Evolutionary conservation across 2,888 invertebrate species (phyloP).

Genomic region (Andrena haemorrhoa): DNA sequence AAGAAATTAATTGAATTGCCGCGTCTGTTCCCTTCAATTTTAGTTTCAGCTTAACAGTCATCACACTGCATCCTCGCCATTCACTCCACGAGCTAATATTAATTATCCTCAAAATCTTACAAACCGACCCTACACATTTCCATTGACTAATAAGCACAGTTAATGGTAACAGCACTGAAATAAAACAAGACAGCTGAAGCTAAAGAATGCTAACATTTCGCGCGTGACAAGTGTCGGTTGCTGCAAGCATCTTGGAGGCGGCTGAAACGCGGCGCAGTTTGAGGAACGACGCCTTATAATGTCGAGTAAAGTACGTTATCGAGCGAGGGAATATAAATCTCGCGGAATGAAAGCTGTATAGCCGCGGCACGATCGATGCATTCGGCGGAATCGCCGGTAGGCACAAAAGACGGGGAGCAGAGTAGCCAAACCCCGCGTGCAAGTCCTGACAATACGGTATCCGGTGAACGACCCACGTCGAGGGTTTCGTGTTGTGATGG

Average conservation of each 20-base stretch:
- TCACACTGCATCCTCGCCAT: too few relatives aligned
- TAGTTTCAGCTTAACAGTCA: too few relatives aligned
- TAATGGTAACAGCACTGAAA: too few relatives aligned
- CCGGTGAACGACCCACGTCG: constrained; percentile 39
- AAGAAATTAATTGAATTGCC: too few relatives aligned
- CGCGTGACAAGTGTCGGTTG: not conserved
- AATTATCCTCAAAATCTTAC: too few relatives aligned
- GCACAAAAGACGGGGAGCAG: constrained; percentile 26
- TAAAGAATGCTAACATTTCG: too few relatives aligned
- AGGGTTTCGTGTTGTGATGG: constrained; percentile 46
- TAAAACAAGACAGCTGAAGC: too few relatives aligned
- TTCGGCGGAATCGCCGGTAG: constrained; percentile 37
- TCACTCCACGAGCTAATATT: too few relatives aligned
- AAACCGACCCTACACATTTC: too few relatives aligned
- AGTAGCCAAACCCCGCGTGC: constrained; percentile 22
- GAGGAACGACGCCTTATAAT: not conserved
- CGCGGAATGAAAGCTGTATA: constrained; percentile 17
- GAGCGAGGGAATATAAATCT: constrained; percentile 57
- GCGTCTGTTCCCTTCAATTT: too few relatives aligned
- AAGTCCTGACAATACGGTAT: constrained; percentile 43
- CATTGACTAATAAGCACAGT: too few relatives aligned
- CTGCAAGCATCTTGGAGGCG: not conserved
- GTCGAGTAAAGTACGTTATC: constrained; percentile 44
- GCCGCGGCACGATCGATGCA: constrained; percentile 56
- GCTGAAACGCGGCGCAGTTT: constrained; percentile 1